Percentiles rank a stretch among this genome's conserved stretches.
These are phyloP conservation scores for Sebastes matsubarae DNA, from an alignment of 2,797 vertebrate species.

Conservation along the genomic window DNA sequence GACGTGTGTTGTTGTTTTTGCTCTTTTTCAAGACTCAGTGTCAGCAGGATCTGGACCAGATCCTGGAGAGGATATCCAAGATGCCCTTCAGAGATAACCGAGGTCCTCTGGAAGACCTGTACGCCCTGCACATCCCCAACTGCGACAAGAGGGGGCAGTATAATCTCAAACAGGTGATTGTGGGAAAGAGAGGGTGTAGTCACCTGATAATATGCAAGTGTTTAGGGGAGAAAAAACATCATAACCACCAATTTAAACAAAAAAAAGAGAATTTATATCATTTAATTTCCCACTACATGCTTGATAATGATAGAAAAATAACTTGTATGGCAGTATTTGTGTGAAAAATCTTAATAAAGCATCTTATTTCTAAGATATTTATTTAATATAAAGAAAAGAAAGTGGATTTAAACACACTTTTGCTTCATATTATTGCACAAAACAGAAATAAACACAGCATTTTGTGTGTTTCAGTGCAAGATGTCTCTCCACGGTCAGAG, in stretches of 20 bases:
- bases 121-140: conserved; percentile 96
- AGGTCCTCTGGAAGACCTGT: conserved; percentile 94
- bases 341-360: background rate
- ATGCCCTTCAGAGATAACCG: conserved; percentile 95
- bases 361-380: background rate
- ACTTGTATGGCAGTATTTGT: background rate
- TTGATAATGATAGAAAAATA: background rate
- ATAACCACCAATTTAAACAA: background rate
- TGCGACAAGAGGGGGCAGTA: conserved; percentile 97
- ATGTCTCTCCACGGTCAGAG: conserved; percentile 96
- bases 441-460: background rate
- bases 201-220: background rate
- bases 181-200: background rate
- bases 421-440: background rate
- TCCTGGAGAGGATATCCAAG: conserved; percentile 94
- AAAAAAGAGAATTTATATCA: background rate
- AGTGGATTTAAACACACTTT: background rate
- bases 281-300: background rate
- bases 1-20: conserved; percentile 21
- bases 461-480: conserved; percentile 89
- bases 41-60: conserved; percentile 96
- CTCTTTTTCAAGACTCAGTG: conserved; percentile 87
- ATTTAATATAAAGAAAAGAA: background rate
- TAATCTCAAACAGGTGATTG: conserved; percentile 94
- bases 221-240: background rate